phyloP scores from a whole-genome alignment of 2,888 invertebrate species.

The Ctena decussata region DNA sequence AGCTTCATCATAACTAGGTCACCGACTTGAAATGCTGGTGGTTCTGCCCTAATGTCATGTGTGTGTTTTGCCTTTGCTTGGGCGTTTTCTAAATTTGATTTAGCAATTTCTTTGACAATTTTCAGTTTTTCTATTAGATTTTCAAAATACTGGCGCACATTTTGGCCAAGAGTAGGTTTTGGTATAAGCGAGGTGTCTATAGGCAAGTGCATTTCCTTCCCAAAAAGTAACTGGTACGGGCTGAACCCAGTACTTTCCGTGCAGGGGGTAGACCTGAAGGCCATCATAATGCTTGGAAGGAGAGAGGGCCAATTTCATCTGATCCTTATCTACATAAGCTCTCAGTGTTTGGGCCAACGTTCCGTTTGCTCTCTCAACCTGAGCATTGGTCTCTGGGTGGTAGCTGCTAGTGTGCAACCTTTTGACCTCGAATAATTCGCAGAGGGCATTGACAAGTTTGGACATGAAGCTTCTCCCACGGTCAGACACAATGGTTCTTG shows the following conservation, averaged over 20 bases:
- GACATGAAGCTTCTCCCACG: slow-evolving; percentile 63
- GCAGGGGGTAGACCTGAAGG: slow-evolving; percentile 49
- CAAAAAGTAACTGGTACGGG: slow-evolving; percentile 54
- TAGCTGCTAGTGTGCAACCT: slow-evolving; percentile 55
- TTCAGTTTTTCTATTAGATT: slow-evolving; percentile 1
- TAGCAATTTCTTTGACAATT: slow-evolving; percentile 24
- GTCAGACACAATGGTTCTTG: slow-evolving; percentile 51
- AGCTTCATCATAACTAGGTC: slow-evolving; percentile 32
- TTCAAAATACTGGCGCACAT: slow-evolving; percentile 21
- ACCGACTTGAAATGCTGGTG: slow-evolving; percentile 35
- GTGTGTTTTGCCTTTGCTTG: slow-evolving; percentile 23
- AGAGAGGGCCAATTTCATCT: slow-evolving; percentile 52
- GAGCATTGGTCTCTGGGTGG: slow-evolving; percentile 63
- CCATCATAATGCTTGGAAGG: slow-evolving; percentile 61
- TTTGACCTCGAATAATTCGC: slow-evolving; percentile 58
- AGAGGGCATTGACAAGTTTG: slow-evolving; percentile 60
- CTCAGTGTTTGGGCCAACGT: slow-evolving; percentile 45
- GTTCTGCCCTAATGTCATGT: slow-evolving; percentile 33
- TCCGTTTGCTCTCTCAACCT: slow-evolving; percentile 53
- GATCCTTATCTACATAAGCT: slow-evolving; percentile 46
- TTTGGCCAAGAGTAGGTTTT: slow-evolving; percentile 18
- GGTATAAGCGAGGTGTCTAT: slow-evolving; percentile 41
- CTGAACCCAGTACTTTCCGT: slow-evolving; percentile 52
- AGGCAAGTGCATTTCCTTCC: slow-evolving; percentile 40
- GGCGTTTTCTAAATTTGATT: slow-evolving; percentile 13